phyloP scores from a whole-genome alignment of 2,113 vertebrate species.

The Passer domesticus region DNA sequence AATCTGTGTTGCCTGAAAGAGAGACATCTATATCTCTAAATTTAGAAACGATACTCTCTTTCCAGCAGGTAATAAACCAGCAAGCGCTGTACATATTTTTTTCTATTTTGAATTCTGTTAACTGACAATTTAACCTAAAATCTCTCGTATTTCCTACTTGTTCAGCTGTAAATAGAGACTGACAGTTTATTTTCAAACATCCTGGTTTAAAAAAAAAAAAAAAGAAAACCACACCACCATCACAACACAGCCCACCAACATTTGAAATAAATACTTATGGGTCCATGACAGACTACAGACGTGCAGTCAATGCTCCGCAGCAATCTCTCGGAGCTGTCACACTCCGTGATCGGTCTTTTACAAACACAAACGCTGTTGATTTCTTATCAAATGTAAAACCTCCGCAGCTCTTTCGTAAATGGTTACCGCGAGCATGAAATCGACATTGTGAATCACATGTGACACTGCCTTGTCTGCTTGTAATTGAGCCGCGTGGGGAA shows the following conservation, averaged over 20 bases:
- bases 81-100: slow-evolving; percentile 60
- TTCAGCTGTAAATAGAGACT: slow-evolving; percentile 83
- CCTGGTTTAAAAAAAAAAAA: slow-evolving; percentile 21
- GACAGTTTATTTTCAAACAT: slow-evolving; percentile 82
- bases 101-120: slow-evolving; percentile 81
- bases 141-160: slow-evolving; percentile 75
- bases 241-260: slow-evolving; percentile 30
- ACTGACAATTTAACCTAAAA: slow-evolving; percentile 85
- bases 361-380: slow-evolving; percentile 91
- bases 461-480: slow-evolving; percentile 90
- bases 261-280: slow-evolving; percentile 95
- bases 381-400: slow-evolving; percentile 98
- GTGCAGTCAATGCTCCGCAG: slow-evolving; percentile 77
- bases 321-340: slow-evolving; percentile 94
- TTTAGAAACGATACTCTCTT: slow-evolving; percentile 38
- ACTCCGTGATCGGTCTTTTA: slow-evolving; percentile 88
- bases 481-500: slow-evolving; percentile 94
- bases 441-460: slow-evolving; percentile 97
- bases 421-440: slow-evolving; percentile 95
- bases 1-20: slow-evolving; percentile 9
- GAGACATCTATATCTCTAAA: slow-evolving; percentile 53
- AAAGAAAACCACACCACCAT: background rate
- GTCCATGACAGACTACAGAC: slow-evolving; percentile 87
- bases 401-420: slow-evolving; percentile 88
- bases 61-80: slow-evolving; percentile 64